Conservation (phyloP, 1,140 invertebrate genomes). For the Drosophila sucinea region DNA sequence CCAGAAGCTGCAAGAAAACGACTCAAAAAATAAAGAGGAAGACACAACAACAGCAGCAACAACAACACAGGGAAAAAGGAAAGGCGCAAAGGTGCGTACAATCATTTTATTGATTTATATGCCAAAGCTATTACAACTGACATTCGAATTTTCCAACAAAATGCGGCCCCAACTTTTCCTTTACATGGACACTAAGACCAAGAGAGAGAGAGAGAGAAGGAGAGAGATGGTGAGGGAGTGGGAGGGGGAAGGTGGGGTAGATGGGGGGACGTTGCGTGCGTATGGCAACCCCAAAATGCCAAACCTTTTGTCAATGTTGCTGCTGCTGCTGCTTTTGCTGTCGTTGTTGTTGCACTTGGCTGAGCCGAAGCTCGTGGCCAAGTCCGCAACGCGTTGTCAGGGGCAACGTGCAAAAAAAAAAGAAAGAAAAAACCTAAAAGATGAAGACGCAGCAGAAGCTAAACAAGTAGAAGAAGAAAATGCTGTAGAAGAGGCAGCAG, state of each 20-base stretch:
- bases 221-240: not conserved
- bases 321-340: conserved; percentile 25
- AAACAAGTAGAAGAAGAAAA: conserved; percentile 29
- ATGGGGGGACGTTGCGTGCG: conserved; percentile 22
- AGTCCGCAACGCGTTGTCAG: conserved; percentile 50
- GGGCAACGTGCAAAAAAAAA: conserved; percentile 57
- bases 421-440: conserved; percentile 24
- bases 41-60: conserved; percentile 6
- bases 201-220: not conserved
- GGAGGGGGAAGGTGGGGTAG: not conserved
- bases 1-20: conserved; percentile 63
- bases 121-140: conserved; percentile 82
- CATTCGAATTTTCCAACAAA: conserved; percentile 78
- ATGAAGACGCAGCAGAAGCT: conserved; percentile 57
- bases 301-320: conserved; percentile 53
- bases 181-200: conserved; percentile 30
- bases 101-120: conserved; percentile 83
- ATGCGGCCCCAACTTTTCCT: conserved; percentile 46
- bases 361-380: conserved; percentile 39
- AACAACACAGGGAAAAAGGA: conserved; percentile 15
- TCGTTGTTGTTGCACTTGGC: conserved; percentile 37
- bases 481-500: conserved; percentile 31
- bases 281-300: conserved; percentile 37
- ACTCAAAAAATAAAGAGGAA: conserved; percentile 30
- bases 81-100: conserved; percentile 74